phyloP scores from a whole-genome alignment of 2,888 invertebrate species.

The Kryphioiulus occultus region DNA sequence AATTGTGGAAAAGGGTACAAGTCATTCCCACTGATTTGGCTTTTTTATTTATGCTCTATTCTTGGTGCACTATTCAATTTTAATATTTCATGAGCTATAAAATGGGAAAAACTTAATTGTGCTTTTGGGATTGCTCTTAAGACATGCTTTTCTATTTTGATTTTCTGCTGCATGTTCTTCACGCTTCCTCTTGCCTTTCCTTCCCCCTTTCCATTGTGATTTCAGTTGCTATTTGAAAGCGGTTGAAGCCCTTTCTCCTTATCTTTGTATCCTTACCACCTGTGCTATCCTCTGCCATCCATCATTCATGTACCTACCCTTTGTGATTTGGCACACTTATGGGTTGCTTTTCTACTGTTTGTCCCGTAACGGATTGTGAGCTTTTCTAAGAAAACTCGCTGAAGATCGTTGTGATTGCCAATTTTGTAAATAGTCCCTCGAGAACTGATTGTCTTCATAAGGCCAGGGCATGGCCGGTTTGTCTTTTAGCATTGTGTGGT shows the following conservation, averaged over 20 bases:
- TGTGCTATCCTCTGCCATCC: neutral
- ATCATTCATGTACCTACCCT: neutral
- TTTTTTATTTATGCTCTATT: neutral
- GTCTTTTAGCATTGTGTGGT: neutral
- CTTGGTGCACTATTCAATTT: constrained; percentile 21
- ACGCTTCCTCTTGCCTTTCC: neutral
- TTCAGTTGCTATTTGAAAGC: neutral
- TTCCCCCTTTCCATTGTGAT: neutral
- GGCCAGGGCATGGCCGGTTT: neutral
- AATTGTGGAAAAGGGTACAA: constrained; percentile 21
- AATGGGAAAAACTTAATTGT: neutral
- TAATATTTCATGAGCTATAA: constrained; percentile 1
- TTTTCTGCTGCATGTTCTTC: neutral
- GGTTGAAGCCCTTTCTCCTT: neutral
- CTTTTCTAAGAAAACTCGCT: neutral
- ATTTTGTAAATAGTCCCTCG: neutral
- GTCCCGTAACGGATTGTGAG: neutral
- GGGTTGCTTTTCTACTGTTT: neutral
- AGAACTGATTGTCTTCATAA: constrained; percentile 1
- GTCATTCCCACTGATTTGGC: neutral
- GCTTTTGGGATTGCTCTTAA: neutral
- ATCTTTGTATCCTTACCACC: neutral
- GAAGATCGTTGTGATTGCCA: neutral
- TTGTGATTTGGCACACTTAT: constrained; percentile 16
- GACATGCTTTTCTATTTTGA: neutral